Evolutionary conservation across 2,888 invertebrate species (phyloP), one percentile per base, ranked within the genome.

Genomic region (Leptinotarsa juncta): DNA sequence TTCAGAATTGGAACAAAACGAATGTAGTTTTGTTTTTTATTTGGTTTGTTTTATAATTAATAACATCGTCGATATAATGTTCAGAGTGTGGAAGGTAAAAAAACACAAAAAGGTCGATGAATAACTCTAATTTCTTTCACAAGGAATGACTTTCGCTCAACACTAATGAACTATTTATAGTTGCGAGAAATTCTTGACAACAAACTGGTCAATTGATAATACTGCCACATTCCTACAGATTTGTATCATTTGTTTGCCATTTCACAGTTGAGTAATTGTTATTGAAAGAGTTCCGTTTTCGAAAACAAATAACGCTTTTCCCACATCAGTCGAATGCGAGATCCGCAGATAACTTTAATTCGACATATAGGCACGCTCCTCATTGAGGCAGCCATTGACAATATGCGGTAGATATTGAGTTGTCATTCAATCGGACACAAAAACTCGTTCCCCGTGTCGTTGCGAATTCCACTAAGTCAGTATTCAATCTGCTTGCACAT

Each of bases 391-490:
- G 62, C 62, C n/a, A 62, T 62, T 32, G 62, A 62, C 62, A 62
- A 62, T 62, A 62, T 62, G 62, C 49, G 42, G 57, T 68, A 55
- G 68, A 53, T 78, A 78, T 78, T 78, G 78, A 78, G 75, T 77
- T 78, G 77, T 78, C 78, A 77, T 74, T 77, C 77, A 75, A 67
- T 67, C 65, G 72, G 65, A 71, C 49, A 73, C 73, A 78, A 77
- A 78, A 78, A 78, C 78, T 74, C 70, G 78, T 77, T 49, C 49
- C 32, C 67, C 67, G 75, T 76, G 77, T 75, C 71, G 72, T 75
- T 74, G 67, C 72, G 72, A 70, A 78, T 78, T 77, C 77, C 72
- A 66, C 32, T 57, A 71, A 74, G 67, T 78, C 76, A 72, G 75
- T 74, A 71, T 70, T 72, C 70, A 67, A 75, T 75, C 71, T 70